Evolutionary conservation across 2,113 vertebrate genomes (phyloP).

Genomic region (Neomonachus schauinslandi): DNA sequence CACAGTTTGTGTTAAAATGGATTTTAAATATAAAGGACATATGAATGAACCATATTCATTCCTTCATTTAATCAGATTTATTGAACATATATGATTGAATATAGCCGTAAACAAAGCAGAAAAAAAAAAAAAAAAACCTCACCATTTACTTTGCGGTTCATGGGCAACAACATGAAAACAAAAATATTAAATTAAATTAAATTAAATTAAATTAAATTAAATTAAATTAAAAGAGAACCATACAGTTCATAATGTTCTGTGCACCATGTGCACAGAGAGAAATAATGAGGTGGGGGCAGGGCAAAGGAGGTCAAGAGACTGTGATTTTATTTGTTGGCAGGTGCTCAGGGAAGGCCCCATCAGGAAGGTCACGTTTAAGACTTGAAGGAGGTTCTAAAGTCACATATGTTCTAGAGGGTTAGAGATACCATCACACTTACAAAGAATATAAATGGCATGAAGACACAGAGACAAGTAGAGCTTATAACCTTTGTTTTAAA

Average conservation of each 20-base stretch:
- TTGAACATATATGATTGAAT: background rate
- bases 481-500: background rate
- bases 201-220: background rate
- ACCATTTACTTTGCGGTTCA: background rate
- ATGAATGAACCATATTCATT: background rate
- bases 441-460: background rate
- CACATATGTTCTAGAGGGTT: background rate
- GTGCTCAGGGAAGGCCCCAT: rapidly evolving
- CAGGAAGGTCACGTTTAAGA: background rate
- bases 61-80: background rate
- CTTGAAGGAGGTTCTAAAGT: background rate
- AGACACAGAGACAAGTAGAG: background rate
- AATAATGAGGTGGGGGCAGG: rapidly evolving
- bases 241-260: too few species aligned
- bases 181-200: background rate
- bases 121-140: background rate
- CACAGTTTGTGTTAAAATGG: background rate
- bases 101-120: background rate
- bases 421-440: background rate
- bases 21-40: background rate
- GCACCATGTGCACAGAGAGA: background rate
- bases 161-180: background rate
- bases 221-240: background rate
- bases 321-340: rapidly evolving
- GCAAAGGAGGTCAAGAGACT: background rate